phyloP scores from a whole-genome alignment of 2,113 vertebrate genomes.

The Otocyon megalotis region DNA sequence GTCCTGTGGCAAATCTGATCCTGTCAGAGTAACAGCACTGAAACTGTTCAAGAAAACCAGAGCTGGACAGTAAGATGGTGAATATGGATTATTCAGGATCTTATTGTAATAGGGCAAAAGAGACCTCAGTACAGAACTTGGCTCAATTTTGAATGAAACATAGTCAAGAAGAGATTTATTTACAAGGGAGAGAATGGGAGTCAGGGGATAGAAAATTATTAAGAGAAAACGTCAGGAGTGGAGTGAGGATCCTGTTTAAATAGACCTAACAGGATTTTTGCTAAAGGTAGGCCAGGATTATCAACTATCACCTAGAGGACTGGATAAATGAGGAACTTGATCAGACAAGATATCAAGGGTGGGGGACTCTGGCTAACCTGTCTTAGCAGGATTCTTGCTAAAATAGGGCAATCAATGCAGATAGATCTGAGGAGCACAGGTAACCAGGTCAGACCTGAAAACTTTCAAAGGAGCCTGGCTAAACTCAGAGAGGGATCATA shows the following conservation, averaged over 20 bases:
- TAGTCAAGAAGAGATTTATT: background rate
- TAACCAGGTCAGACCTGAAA: background rate
- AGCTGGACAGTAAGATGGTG: background rate
- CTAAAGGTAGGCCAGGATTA: background rate
- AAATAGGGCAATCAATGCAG: background rate
- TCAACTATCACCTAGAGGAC: background rate
- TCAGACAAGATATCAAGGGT: background rate
- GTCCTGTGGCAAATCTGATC: background rate
- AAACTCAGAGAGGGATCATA: background rate
- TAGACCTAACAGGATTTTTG: background rate
- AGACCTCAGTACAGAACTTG: background rate
- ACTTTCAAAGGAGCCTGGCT: background rate
- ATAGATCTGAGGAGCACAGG: background rate
- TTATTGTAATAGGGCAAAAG: background rate
- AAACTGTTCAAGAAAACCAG: background rate
- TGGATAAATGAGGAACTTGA: background rate
- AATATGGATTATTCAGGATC: background rate
- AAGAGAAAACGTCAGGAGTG: background rate
- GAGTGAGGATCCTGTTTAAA: background rate
- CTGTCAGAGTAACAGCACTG: background rate
- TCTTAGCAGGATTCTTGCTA: background rate
- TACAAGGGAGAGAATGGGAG: background rate
- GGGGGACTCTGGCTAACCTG: background rate
- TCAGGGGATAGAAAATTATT: background rate
- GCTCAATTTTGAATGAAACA: background rate